Evolutionary conservation across 2,113 vertebrate species (phyloP), one percentile per base, ranked within the genome.

Genomic region (Uropsilus gracilis): DNA sequence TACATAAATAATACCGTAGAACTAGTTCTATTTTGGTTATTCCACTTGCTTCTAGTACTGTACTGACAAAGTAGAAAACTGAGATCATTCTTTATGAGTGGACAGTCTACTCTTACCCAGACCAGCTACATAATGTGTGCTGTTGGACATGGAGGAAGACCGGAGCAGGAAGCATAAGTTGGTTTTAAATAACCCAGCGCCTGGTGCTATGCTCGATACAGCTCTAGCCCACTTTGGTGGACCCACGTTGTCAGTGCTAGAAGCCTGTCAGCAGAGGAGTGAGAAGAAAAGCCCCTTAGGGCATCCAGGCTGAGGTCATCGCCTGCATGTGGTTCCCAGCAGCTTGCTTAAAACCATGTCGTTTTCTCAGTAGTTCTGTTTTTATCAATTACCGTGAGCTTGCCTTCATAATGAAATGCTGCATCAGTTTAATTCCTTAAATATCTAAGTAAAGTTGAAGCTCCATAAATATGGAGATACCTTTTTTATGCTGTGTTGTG

Each of bases 341-440:
- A 30, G 39, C 68, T 89, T 71, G 28, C 26, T 85, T 82, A 53
- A 82, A 71, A 46, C 28, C 30, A 6, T 34, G 2, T 48, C 4
- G 8, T 68, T 84, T 89, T 57, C 73, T 12, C 3, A 1, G 10
- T 81, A 22, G 34, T 77, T 94, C 93, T 88, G 8, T 73, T 89
- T 92, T 81, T 26, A 22, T 93, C 46, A 63, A 87, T 76, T 83
- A 39, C 39, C 32, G 16, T 69, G 73, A 78, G 80, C 72, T 64
- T 91, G 44, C 48, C n/a, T 83, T 89, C 63, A 4, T 89, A 83
- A 55, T 69, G 78, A 75, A 69, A 48, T 93, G 37, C 46, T 18
- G 81, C 12, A 13, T 46, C 48, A 89, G 0, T 39, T 92, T 26
- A 86, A 68, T 95, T 93, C 42, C 39, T 94, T 82, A 94, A 88